phyloP scores from a whole-genome alignment of 2,113 vertebrate species.

The Polyodon spathula region DNA sequence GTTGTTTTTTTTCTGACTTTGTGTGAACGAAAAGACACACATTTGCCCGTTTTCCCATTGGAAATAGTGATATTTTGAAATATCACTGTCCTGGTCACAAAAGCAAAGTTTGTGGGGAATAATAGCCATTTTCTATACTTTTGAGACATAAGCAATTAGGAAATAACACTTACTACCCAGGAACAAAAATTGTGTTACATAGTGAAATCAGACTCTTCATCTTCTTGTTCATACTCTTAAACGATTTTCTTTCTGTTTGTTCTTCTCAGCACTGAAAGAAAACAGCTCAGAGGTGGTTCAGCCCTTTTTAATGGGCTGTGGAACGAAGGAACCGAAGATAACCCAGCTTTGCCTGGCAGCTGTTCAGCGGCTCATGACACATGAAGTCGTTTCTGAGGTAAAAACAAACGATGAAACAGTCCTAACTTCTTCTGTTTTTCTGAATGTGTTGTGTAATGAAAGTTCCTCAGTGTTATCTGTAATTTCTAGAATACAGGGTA shows the following conservation, averaged over 20 bases:
- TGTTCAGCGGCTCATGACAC: constrained; percentile 96
- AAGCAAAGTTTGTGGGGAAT: too few species aligned
- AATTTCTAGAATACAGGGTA: too few species aligned
- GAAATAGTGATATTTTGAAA: too few species aligned
- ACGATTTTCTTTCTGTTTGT: background rate
- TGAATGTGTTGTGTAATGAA: background rate
- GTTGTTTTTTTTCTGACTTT: too few species aligned
- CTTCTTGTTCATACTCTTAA: background rate
- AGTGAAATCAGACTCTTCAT: background rate
- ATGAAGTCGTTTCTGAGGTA: constrained; percentile 98
- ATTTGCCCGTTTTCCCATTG: too few species aligned
- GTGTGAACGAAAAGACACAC: too few species aligned
- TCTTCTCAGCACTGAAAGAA: constrained; percentile 78
- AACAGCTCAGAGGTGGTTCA: constrained; percentile 97
- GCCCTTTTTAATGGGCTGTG: constrained; percentile 96
- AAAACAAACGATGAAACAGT: constrained; percentile 14
- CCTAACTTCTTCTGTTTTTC: background rate
- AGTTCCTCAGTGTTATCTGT: too few species aligned
- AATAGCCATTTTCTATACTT: too few species aligned
- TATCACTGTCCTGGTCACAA: too few species aligned
- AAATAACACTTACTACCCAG: too few species aligned
- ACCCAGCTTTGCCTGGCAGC: constrained; percentile 92
- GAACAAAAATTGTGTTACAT: too few species aligned
- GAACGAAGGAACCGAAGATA: constrained; percentile 98
- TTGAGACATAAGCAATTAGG: too few species aligned